These are phyloP conservation scores for Lichenostomus cassidix DNA, from an alignment of 2,113 vertebrate species.

Conservation along the genomic window DNA sequence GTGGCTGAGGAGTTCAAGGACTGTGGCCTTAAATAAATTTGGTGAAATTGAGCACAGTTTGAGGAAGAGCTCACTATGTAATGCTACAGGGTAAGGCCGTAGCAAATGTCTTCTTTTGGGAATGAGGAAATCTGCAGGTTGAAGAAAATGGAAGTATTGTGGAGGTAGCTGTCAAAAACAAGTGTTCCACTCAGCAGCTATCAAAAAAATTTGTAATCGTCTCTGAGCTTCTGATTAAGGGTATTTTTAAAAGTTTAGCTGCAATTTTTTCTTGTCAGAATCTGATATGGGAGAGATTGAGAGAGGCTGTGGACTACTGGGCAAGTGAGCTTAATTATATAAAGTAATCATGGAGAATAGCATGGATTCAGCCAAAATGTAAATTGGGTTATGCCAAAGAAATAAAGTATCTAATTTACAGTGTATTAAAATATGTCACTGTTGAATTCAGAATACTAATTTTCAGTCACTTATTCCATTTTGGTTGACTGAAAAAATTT, in stretches of 20 bases:
- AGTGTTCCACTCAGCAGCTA: neutral
- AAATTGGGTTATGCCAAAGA: neutral
- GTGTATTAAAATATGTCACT: neutral
- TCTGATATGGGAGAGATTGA: neutral
- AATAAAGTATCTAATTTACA: neutral
- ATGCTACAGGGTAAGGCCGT: neutral
- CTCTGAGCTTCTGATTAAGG: neutral
- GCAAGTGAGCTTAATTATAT: neutral
- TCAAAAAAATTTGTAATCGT: neutral
- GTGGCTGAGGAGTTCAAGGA: neutral
- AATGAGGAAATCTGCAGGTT: neutral
- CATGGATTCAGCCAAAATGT: neutral
- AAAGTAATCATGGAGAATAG: neutral
- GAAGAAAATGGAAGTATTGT: neutral
- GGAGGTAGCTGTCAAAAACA: neutral
- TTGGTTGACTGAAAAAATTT: neutral
- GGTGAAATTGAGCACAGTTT: neutral
- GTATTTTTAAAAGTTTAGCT: neutral
- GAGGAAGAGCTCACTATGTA: neutral
- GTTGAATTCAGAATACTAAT: neutral
- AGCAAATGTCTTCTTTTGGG: neutral
- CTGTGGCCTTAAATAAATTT: neutral
- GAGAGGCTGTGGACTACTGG: neutral
- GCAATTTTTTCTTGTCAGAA: neutral
- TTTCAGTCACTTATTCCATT: neutral